Evolutionary conservation across 1,140 invertebrate species (phyloP), one percentile per base, ranked within the genome.

Genomic region (Habropoda laboriosa): DNA sequence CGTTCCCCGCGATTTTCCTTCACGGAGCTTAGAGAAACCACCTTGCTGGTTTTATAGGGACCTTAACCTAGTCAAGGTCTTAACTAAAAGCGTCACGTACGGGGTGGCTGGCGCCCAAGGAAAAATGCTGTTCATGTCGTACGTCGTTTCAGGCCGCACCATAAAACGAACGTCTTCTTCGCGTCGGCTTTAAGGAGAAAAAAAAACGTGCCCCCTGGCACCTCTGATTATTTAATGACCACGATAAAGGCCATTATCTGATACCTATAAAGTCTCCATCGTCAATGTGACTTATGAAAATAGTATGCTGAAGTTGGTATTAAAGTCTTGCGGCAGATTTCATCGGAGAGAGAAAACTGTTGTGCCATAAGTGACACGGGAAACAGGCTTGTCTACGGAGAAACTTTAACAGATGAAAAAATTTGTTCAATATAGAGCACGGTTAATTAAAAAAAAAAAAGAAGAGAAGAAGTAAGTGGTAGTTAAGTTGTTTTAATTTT

Each of bases 71-170:
- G 24, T 78, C 75, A 71, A 71, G 75, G 75, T 78, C 66, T 70
- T 78, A 78, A 78, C 75, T 71, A 78, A 78, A 78, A 70, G 66
- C 75, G 32, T 78, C 75, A 78, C 75, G 75, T 78, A 35, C 32
- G 7, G 27, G 8, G 42, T 27, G 30, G 13, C 2, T 2, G 24
- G 32, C 30, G 30, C n/a, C n/a, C 7, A n/a, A 27, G n/a, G 66
- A 6, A 71, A 71, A 60, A 60, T 40, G 27, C 32, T 47, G 30
- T 16, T 18, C 51, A 2, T 53, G 24, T 35, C 10, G 3, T 12
- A 32, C 24, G 3, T 12, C 42, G 53, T 60, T 71, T 24, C 6
- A 32, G 10, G 4, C 1, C 1, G 24, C n/a, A n/a, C 5, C 38
- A 10, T 53, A 49, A 66, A 66, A 30, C 2, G 10, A 42, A 67